A percentile compares a stretch with the other conserved stretches of the same genome.
Conservation (phyloP, 1,140 invertebrate species). For the Aphis craccivora region DNA sequence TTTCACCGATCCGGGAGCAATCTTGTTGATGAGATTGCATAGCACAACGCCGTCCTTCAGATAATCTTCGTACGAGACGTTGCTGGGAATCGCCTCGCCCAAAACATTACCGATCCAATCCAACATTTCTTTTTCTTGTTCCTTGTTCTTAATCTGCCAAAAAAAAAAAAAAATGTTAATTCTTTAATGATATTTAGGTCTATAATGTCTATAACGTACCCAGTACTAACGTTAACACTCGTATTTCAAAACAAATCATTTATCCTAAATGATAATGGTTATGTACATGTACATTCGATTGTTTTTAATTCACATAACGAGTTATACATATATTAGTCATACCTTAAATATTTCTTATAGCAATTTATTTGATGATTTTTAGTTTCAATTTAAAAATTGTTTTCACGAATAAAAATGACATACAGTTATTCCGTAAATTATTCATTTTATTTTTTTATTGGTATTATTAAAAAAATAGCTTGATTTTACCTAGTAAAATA, state of each 20-base stretch:
- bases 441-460: neutral
- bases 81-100: conserved; percentile 81
- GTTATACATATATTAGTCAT: neutral
- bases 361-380: neutral
- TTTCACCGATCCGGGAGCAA: conserved; percentile 91
- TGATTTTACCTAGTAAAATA: neutral
- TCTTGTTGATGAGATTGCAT: conserved; percentile 94
- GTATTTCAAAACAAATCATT: neutral
- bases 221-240: neutral
- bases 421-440: neutral
- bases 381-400: neutral
- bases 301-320: too few relatives aligned
- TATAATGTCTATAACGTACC: too few relatives aligned
- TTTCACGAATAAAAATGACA: neutral
- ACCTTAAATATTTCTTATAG: neutral
- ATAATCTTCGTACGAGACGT: conserved; percentile 87
- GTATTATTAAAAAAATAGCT: neutral
- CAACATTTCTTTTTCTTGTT: conserved; percentile 89
- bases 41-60: conserved; percentile 90
- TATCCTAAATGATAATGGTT: too few relatives aligned
- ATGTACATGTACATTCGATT: too few relatives aligned
- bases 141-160: conserved; percentile 82
- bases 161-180: neutral
- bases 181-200: neutral
- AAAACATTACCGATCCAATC: conserved; percentile 89